Evolutionary conservation across 1,140 invertebrate species (phyloP), one percentile per base, ranked within the genome.

Genomic region (Heliconius nattereri): DNA sequence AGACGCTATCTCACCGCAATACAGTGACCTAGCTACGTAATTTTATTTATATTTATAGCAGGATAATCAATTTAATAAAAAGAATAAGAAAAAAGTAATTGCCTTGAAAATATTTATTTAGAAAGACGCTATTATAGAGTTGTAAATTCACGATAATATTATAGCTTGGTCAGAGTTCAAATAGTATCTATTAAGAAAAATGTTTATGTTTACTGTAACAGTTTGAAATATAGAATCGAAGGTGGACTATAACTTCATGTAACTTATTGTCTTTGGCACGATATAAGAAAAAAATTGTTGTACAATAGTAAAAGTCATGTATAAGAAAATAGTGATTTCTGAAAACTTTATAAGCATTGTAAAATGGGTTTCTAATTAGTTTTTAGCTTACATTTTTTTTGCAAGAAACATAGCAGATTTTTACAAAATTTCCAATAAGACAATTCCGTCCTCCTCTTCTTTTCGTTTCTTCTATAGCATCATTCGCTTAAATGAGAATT

Each of bases 191-290:
- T 29, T 29, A 66, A 26, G 60, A 19, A 29, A 66, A 66, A 29
- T 66, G 13, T 66, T 66, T 66, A 29, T 29, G n/a, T n/a, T 66
- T 66, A 57, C 20, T 23, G 60, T 66, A 8, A 23, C 60, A 66
- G 60, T 66, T 66, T 66, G 60, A 66, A n/a, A 60, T 66, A 66
- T 29, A 66, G 13, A 26, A 66, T 16, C 26, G 5, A 26, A 29
- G 13, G 23, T 66, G 23, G n/a, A 66, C 60, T 29, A 29, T 66
- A 26, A 66, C 26, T 26, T 66, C 26, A 66, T 29, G 8, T 5
- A 29, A 23, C 60, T 66, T 66, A 66, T 66, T 66, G 60, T 66
- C 13, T 23, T 66, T 66, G 60, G 60, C 60, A 66, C 23, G 60
- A 29, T 29, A 3, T 16, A 5, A 26, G 57, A 26, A 54, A 23